Evolutionary conservation across 2,888 invertebrate genomes (phyloP).

Genomic region (Notodonta dromedarius): DNA sequence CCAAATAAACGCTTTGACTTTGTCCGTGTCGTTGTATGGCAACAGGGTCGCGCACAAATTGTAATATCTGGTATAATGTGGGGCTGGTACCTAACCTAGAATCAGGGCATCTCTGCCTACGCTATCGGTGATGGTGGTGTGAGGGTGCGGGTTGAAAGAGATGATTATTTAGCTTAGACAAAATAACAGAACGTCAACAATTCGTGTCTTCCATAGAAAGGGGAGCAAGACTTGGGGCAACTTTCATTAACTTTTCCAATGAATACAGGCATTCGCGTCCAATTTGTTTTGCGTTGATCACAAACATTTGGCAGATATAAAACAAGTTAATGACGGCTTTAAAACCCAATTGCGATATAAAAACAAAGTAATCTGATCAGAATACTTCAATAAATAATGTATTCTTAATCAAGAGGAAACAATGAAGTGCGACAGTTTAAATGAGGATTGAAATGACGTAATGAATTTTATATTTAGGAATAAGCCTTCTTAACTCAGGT

Average conservation of each 20-base stretch:
- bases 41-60: too few relatives aligned
- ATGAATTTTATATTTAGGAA: not conserved
- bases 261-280: conserved; percentile 75
- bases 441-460: not conserved
- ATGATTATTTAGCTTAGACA: not conserved
- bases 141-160: not conserved
- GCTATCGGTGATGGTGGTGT: too few relatives aligned
- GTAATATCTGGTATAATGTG: too few relatives aligned
- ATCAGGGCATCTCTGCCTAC: too few relatives aligned
- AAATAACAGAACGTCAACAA: conserved; percentile 42
- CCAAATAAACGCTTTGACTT: too few relatives aligned
- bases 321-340: conserved; percentile 10
- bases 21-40: too few relatives aligned
- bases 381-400: not conserved
- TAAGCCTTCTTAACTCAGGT: not conserved
- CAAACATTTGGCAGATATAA: conserved; percentile 54
- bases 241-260: conserved; percentile 82
- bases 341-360: not conserved
- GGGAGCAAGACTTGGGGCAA: conserved; percentile 64
- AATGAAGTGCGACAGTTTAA: not conserved
- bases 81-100: too few relatives aligned
- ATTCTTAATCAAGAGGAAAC: conserved; percentile 2
- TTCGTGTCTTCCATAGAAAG: conserved; percentile 37
- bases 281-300: conserved; percentile 58
- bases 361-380: not conserved